A percentile compares a stretch with the other conserved stretches of the same genome.
Evolutionary conservation across 2,888 invertebrate species (phyloP).

Genomic region (Pyralis farinalis): DNA sequence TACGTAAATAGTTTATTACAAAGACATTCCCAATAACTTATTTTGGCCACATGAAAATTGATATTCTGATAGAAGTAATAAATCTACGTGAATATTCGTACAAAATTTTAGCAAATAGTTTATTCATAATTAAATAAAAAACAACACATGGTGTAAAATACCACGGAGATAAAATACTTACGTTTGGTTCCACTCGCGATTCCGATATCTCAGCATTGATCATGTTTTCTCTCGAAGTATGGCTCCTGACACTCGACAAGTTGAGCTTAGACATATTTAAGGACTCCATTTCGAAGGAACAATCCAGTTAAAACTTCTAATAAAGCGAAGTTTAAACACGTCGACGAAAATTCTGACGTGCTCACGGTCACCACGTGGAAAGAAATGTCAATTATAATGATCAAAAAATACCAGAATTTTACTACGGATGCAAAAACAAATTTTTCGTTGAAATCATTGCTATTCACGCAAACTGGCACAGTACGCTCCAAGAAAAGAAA

Average conservation of each 20-base stretch:
- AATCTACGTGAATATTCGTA: too few relatives aligned
- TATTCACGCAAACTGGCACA: slow-evolving; percentile 28
- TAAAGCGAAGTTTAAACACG: slow-evolving; percentile 61
- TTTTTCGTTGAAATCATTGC: slow-evolving; percentile 30
- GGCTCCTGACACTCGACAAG: slow-evolving; percentile 59
- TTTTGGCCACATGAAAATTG: too few relatives aligned
- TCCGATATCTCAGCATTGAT: slow-evolving; percentile 44
- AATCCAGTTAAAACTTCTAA: slow-evolving; percentile 35
- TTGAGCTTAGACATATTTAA: slow-evolving; percentile 69
- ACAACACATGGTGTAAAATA: too few relatives aligned
- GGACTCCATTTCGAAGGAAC: slow-evolving; percentile 55
- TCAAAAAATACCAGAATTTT: slow-evolving; percentile 30
- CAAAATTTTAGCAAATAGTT: too few relatives aligned
- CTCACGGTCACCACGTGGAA: slow-evolving; percentile 66
- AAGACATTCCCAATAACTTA: too few relatives aligned
- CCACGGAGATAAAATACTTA: too few relatives aligned
- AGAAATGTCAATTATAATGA: slow-evolving; percentile 59
- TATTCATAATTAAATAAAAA: too few relatives aligned
- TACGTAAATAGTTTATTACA: too few relatives aligned
- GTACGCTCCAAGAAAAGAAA: too few relatives aligned
- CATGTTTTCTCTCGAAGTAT: slow-evolving; percentile 40
- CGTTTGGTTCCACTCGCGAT: slow-evolving; percentile 48
- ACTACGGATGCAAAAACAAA: slow-evolving; percentile 25
- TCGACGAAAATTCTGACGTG: slow-evolving; percentile 60
- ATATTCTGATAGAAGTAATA: too few relatives aligned